phyloP scores from a whole-genome alignment of 2,113 vertebrate species.

The Triplophysa tibetana region DNA sequence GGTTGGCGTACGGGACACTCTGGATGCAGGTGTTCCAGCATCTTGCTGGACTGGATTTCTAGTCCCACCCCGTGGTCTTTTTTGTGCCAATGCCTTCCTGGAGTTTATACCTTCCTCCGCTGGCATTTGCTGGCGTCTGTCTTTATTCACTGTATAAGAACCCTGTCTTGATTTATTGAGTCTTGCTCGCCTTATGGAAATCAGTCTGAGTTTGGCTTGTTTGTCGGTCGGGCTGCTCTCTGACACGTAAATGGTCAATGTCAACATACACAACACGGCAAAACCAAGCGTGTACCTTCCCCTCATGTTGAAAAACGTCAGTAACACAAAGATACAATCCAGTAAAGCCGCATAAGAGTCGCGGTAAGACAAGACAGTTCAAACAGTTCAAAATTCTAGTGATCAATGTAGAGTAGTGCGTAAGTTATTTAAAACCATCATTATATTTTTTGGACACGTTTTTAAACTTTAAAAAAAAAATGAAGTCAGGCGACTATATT shows the following conservation, averaged over 20 bases:
- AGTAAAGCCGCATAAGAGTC: constrained; percentile 25
- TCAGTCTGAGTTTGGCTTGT: constrained; percentile 42
- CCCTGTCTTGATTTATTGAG: constrained; percentile 41
- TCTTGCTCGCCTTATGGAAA: constrained; percentile 43
- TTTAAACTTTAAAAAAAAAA: not conserved
- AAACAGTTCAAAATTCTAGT: constrained; percentile 15
- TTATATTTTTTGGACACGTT: not conserved
- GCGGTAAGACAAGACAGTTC: constrained; percentile 16
- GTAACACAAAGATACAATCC: constrained; percentile 42
- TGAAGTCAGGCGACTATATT: not conserved
- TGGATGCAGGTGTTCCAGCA: constrained; percentile 71
- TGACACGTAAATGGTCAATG: constrained; percentile 74
- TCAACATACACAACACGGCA: constrained; percentile 72
- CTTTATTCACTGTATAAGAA: constrained; percentile 33
- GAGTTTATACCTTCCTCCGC: constrained; percentile 56
- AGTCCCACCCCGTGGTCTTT: constrained; percentile 59
- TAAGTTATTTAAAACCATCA: constrained; percentile 28
- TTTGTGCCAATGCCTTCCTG: constrained; percentile 55
- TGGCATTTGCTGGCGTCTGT: constrained; percentile 54
- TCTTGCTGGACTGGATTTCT: constrained; percentile 68
- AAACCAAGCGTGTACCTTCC: constrained; percentile 70
- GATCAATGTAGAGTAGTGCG: constrained; percentile 1
- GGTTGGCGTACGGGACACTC: constrained; percentile 77
- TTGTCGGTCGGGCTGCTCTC: constrained; percentile 57
- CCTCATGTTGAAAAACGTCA: constrained; percentile 71